Percentiles rank a stretch among this genome's conserved stretches.
phyloP scores from a whole-genome alignment of 1,140 invertebrate species.

The Aplysia californica region DNA sequence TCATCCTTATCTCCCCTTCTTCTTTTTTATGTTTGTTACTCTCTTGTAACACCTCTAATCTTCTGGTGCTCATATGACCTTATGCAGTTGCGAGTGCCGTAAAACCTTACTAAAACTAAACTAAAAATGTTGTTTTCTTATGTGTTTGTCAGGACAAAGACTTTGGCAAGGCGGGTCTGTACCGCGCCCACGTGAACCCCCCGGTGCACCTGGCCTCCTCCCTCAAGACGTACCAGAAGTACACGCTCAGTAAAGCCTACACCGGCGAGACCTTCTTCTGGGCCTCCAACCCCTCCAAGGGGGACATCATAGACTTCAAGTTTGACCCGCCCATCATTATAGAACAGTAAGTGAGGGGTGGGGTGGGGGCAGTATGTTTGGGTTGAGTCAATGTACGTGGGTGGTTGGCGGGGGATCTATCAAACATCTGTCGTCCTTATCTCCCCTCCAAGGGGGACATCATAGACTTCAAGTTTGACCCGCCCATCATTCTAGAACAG shows the following conservation, averaged over 20 bases:
- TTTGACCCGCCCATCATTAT: conserved; percentile 82
- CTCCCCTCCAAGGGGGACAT: conserved; percentile 86
- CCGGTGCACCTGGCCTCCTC: conserved; percentile 80
- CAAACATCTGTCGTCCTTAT: conserved; percentile 88
- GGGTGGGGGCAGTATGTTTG: neutral
- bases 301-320: conserved; percentile 85
- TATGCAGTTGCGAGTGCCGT: no score
- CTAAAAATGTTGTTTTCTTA: no score
- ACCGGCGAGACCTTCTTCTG: conserved; percentile 92
- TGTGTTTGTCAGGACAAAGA: conserved; percentile 81
- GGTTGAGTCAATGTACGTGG: neutral
- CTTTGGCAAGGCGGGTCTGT: conserved; percentile 88
- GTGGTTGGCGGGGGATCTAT: no score
- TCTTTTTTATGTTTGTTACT: no score
- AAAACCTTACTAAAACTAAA: no score
- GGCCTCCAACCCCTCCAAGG: conserved; percentile 87
- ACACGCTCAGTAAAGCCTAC: conserved; percentile 85
- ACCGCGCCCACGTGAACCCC: conserved; percentile 77
- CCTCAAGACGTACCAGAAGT: conserved; percentile 88
- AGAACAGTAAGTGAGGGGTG: conserved; percentile 74
- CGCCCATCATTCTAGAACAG: conserved; percentile 82
- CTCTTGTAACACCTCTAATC: no score
- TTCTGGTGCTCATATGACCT: no score
- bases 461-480: conserved; percentile 84
- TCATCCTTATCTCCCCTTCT: no score